A percentile compares a stretch with the other conserved stretches of the same genome.
Evolutionary conservation across 2,797 vertebrate species (phyloP).

Genomic region (Zenarchopterus dispar): DNA sequence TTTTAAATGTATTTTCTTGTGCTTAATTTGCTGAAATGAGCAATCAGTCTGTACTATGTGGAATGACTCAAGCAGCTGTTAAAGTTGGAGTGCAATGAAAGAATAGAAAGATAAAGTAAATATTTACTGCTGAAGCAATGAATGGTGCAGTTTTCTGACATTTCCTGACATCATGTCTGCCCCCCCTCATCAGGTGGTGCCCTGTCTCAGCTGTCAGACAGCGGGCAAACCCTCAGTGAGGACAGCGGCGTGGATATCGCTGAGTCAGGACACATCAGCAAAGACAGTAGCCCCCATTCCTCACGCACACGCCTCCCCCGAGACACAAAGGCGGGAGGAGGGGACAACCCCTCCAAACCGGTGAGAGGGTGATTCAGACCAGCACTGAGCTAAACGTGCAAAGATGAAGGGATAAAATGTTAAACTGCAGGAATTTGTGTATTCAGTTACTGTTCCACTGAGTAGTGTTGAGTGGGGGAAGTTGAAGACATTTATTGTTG

Average conservation of each 20-base stretch:
- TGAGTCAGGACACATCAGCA: conserved; percentile 83
- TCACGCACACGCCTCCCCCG: conserved; percentile 81
- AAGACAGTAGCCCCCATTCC: conserved; percentile 83
- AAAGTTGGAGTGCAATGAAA: too few relatives aligned
- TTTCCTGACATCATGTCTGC: conserved; percentile 10
- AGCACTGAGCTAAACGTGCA: conserved; percentile 16
- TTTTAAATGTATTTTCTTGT: too few relatives aligned
- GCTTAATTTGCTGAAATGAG: too few relatives aligned
- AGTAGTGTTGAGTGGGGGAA: too few relatives aligned
- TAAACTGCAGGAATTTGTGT: neutral
- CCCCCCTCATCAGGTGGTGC: conserved; percentile 84
- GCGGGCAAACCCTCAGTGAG: conserved; percentile 96
- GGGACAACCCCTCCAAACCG: conserved; percentile 86
- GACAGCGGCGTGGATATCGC: conserved; percentile 98
- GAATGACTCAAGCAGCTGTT: too few relatives aligned
- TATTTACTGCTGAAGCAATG: too few relatives aligned
- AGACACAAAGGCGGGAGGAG: conserved; percentile 77
- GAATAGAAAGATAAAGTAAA: too few relatives aligned
- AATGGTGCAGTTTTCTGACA: too few relatives aligned
- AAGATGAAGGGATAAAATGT: conserved; percentile 12
- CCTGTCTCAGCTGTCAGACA: conserved; percentile 96
- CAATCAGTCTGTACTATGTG: too few relatives aligned
- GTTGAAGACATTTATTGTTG: too few relatives aligned
- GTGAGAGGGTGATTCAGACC: conserved; percentile 78
- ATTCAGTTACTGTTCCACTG: too few relatives aligned